A percentile compares a stretch with the other conserved stretches of the same genome.
These are phyloP conservation scores for Phylloscopus whistleri DNA, from an alignment of 2,113 vertebrate species.

Conservation along the genomic window DNA sequence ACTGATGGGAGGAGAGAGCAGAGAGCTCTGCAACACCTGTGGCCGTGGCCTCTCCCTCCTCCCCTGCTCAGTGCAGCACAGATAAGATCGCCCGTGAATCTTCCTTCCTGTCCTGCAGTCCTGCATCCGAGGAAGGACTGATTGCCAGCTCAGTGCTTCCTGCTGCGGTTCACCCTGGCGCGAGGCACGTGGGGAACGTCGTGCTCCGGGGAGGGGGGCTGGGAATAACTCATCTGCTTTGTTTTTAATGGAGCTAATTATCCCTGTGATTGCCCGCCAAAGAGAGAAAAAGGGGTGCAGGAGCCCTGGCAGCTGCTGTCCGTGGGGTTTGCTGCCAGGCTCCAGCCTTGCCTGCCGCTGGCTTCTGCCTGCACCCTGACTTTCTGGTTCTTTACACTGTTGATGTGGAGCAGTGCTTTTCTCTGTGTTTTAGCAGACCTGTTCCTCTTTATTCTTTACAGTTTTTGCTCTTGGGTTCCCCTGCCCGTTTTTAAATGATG, in stretches of 20 bases:
- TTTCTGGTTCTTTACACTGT: slow-evolving; percentile 58
- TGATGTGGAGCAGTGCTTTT: slow-evolving; percentile 72
- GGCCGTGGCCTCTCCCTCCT: not conserved
- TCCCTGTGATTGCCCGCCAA: not conserved
- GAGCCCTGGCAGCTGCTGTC: not conserved
- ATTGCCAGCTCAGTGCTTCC: not conserved
- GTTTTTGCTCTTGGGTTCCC: slow-evolving; percentile 61
- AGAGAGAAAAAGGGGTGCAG: not conserved
- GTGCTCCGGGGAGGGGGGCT: not conserved
- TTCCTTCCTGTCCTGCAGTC: not conserved
- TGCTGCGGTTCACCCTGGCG: not conserved
- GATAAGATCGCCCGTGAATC: not conserved
- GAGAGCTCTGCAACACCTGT: not conserved
- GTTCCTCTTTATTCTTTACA: slow-evolving; percentile 69
- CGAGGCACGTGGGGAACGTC: rapidly evolving
- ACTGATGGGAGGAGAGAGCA: rapidly evolving
- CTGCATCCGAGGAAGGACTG: not conserved
- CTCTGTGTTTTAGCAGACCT: slow-evolving; percentile 84
- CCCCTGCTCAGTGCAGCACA: not conserved
- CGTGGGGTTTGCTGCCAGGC: not conserved
- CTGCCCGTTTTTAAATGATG: slow-evolving; percentile 74
- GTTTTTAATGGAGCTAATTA: not conserved
- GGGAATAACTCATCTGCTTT: not conserved
- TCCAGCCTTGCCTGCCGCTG: not conserved
- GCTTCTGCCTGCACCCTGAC: slow-evolving; percentile 35